Conservation (phyloP, 2,113 vertebrate genomes). For the Myotis yumanensis region DNA sequence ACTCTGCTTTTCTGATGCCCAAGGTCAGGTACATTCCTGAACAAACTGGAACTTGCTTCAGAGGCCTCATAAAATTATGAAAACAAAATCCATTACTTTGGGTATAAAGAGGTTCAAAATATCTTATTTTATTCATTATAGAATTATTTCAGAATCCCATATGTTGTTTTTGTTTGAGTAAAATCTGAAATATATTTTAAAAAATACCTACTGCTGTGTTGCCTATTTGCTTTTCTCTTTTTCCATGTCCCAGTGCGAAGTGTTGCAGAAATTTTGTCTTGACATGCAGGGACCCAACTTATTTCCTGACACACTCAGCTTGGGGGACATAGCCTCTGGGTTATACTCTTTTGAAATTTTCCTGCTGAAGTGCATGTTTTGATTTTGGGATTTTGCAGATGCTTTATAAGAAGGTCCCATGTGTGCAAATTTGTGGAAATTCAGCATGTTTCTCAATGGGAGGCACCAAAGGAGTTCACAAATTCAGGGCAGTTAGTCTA, state of each 20-base stretch:
- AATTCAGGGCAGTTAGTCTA: neutral
- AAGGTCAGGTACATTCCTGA: neutral
- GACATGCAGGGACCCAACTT: conserved; percentile 3
- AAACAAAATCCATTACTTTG: neutral
- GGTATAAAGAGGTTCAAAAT: conserved; percentile 23
- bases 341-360: conserved; percentile 64
- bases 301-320: conserved; percentile 50
- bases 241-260: conserved; percentile 4
- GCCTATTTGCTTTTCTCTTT: conserved; percentile 42
- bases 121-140: conserved; percentile 7
- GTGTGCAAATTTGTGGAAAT: conserved; percentile 45
- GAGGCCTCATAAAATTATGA: neutral
- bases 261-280: neutral
- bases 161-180: conserved; percentile 62
- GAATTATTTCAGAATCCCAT: conserved; percentile 42
- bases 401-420: conserved; percentile 49
- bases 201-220: conserved; percentile 65
- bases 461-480: neutral
- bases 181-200: conserved; percentile 71
- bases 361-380: conserved; percentile 53
- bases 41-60: neutral
- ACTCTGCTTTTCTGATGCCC: neutral
- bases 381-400: conserved; percentile 61
- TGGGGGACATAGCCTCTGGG: conserved; percentile 44
- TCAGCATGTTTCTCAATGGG: conserved; percentile 23